Conservation (phyloP, 2,113 vertebrate genomes). For the Prinia subflava region DNA sequence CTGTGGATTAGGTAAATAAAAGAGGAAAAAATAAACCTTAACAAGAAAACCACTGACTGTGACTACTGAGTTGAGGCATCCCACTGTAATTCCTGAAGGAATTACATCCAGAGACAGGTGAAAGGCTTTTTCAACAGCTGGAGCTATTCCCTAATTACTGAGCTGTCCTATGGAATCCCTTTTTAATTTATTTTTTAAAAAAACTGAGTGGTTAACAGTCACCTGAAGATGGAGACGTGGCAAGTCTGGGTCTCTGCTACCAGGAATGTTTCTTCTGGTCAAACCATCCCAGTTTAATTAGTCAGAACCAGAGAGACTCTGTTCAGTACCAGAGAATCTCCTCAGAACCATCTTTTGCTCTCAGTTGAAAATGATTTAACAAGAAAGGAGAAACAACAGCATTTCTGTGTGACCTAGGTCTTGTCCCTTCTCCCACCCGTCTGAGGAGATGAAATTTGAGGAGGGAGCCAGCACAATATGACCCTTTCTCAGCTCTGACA, state of each 20-base stretch:
- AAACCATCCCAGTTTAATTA: not conserved
- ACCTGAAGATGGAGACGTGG: not conserved
- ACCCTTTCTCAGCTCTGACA: not conserved
- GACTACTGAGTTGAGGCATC: not conserved
- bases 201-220: not conserved
- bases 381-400: not conserved
- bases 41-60: not conserved
- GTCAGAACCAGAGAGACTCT: not conserved
- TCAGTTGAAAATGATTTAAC: not conserved
- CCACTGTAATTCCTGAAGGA: not conserved
- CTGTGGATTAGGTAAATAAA: not conserved
- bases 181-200: not conserved
- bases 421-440: not conserved
- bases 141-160: not conserved
- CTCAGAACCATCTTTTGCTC: not conserved
- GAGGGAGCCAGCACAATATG: not conserved
- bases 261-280: not conserved
- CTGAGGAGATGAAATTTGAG: not conserved
- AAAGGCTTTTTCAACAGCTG: not conserved
- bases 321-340: not conserved
- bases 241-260: not conserved
- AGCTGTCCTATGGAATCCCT: not conserved
- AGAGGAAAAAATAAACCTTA: not conserved
- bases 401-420: not conserved
- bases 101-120: not conserved